Percentiles rank a stretch among this genome's conserved stretches.
Evolutionary conservation across 2,888 invertebrate genomes (phyloP).

Genomic region (Drosophila anomelani): DNA sequence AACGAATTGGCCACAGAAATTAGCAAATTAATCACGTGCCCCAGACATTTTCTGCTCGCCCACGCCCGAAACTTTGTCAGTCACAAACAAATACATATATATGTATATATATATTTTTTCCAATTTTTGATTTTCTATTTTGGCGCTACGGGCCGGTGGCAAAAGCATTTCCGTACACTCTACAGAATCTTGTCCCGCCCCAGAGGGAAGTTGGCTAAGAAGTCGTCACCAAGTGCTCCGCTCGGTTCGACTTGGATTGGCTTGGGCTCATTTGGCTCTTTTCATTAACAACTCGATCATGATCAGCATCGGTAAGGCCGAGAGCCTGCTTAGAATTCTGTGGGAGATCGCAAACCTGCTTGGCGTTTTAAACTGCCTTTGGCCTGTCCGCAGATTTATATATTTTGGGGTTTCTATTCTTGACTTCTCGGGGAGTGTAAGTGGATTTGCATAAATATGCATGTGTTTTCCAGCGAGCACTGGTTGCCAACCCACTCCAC

Average conservation of each 20-base stretch:
- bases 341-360: conserved; percentile 64
- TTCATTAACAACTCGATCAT: conserved; percentile 75
- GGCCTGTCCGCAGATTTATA: conserved; percentile 30
- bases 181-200: conserved; percentile 21
- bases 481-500: conserved; percentile 23
- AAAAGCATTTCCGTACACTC: conserved; percentile 62
- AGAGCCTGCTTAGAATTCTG: conserved; percentile 67
- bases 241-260: not conserved
- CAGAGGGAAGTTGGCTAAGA: conserved; percentile 47
- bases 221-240: conserved; percentile 54
- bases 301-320: conserved; percentile 63
- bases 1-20: conserved; percentile 37
- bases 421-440: conserved; percentile 42
- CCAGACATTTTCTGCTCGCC: conserved; percentile 29
- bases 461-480: conserved; percentile 24
- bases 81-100: conserved; percentile 2
- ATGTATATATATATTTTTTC: not conserved
- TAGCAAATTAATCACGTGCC: conserved; percentile 66
- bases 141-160: conserved; percentile 19
- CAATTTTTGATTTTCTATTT: conserved; percentile 32
- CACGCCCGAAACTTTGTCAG: conserved; percentile 38
- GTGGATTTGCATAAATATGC: conserved; percentile 49
- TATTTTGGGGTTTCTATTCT: conserved; percentile 55
- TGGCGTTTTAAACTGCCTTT: conserved; percentile 55
- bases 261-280: conserved; percentile 36